Base-by-base conservation (phyloP, 2,113 vertebrate genomes). In the Oophaga pumilio region DNA sequence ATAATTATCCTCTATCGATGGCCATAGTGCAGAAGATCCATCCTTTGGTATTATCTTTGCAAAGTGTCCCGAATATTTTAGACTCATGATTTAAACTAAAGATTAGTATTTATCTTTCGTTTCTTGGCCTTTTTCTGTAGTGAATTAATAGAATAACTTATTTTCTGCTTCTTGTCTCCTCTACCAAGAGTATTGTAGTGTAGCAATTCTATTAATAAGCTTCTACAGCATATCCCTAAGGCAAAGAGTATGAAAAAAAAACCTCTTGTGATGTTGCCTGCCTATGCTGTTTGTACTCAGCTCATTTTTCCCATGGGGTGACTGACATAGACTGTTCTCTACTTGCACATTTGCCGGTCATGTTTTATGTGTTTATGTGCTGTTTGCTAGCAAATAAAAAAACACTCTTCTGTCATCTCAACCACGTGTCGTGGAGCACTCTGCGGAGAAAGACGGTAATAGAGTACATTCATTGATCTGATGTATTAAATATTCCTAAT, bases 131-230 rank as follows among this genome's bases (percentile, higher is more conserved):
- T 80, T 28, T 50, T 60, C 6, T 14, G 49, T 22, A 87, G 15
- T 68, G 56, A 87, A 87, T 82, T 82, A 74, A 73, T 62, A 74
- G 66, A 87, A 82, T 62, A 82, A 74, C 68, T 87, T 87, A 87
- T 82, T 52, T 82, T 82, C 79, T 87, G 78, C 26, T 79, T 82
- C 78, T 82, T 87, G 66, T 82, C 77, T 87, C 4, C 74, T 82
- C 78, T 28, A 86, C 57, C 57, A 62, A 69, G n/a, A 82, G 86
- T 76, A 87, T 50, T 76, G 79, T 79, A 87, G 68, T 82, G 86
- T 73, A 87, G 78, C 78, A 87, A 82, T 82, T 82, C 86, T 87
- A 87, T 87, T 82, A 82, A 87, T 87, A 87, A 87, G 66, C 22
- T 53, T 82, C 68, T 69, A 79, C 76, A 69, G 49, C 76, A 79